Conservation (phyloP, 1,140 invertebrate genomes). For the Cheumatopsyche charites region DNA sequence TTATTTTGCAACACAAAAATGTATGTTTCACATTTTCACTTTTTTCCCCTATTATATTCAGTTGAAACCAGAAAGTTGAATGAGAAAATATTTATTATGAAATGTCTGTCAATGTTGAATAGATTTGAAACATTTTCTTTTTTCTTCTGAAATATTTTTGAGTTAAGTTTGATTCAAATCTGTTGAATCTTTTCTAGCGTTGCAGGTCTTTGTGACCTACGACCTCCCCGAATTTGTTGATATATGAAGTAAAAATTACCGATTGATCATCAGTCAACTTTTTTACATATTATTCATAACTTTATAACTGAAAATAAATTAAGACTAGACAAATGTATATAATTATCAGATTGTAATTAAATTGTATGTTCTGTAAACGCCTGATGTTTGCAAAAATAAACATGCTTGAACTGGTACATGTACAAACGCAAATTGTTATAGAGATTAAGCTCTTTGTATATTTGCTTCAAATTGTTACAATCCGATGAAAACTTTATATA, state of each 20-base stretch:
- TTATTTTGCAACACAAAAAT: not conserved
- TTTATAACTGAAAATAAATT: not conserved
- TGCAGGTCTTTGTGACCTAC: too few species aligned
- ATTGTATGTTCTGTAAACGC: not conserved
- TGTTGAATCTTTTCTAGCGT: too few species aligned
- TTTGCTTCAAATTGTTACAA: slow-evolving; percentile 15
- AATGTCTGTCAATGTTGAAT: too few species aligned
- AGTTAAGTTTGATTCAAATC: too few species aligned
- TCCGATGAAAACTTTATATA: not conserved
- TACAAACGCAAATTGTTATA: slow-evolving; percentile 18
- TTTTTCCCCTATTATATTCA: not conserved
- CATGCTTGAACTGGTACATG: not conserved
- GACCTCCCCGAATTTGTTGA: too few species aligned
- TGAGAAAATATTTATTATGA: too few species aligned
- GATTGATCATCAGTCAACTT: not conserved
- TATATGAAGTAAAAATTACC: not conserved
- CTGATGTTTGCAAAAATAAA: not conserved
- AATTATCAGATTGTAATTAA: slow-evolving; percentile 1
- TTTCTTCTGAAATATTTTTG: too few species aligned
- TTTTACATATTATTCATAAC: not conserved
- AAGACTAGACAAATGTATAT: not conserved
- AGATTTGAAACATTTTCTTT: too few species aligned
- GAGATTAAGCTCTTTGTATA: slow-evolving; percentile 13
- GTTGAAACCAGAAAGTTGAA: not conserved
- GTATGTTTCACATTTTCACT: not conserved